Percentiles rank a stretch among this genome's conserved stretches.
Conservation (phyloP, 2,797 vertebrate genomes). For the Pseudochaenichthys georgianus region DNA sequence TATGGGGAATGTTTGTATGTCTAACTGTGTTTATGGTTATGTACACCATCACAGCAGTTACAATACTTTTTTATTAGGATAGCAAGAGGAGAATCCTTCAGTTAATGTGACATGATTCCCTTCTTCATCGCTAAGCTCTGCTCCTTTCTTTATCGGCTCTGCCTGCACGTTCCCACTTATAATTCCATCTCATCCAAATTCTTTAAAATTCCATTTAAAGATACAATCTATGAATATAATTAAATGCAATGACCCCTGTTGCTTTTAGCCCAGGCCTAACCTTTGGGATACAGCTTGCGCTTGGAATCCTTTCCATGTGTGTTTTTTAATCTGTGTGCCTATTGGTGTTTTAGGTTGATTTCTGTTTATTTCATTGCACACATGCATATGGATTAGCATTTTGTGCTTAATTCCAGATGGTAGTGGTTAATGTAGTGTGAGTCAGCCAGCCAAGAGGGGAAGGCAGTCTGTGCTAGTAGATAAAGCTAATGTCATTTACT, state of each 20-base stretch:
- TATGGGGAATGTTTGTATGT: background rate
- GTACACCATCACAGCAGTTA: background rate
- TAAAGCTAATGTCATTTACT: slow-evolving; percentile 66
- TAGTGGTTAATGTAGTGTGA: slow-evolving; percentile 63
- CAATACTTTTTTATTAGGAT: slow-evolving; percentile 21
- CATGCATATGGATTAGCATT: slow-evolving; percentile 68
- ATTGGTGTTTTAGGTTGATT: slow-evolving; percentile 44
- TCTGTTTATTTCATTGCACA: slow-evolving; percentile 53
- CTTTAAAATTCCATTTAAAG: slow-evolving; percentile 30
- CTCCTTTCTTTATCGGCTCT: background rate
- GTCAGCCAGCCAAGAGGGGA: slow-evolving; percentile 49
- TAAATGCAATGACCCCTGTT: slow-evolving; percentile 21
- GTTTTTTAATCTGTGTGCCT: slow-evolving; percentile 16
- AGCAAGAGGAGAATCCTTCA: slow-evolving; percentile 15
- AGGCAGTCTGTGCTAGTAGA: slow-evolving; percentile 59
- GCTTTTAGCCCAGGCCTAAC: slow-evolving; percentile 8
- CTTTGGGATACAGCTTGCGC: slow-evolving; percentile 19
- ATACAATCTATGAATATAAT: slow-evolving; percentile 6
- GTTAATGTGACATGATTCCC: background rate
- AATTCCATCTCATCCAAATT: slow-evolving; percentile 8
- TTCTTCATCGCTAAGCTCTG: background rate
- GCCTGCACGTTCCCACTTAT: background rate
- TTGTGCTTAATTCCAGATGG: slow-evolving; percentile 62
- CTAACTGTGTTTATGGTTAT: background rate
- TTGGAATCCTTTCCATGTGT: slow-evolving; percentile 19